Evolutionary conservation across 2,797 vertebrate species (phyloP).

Genomic region (Myotis vivesi): DNA sequence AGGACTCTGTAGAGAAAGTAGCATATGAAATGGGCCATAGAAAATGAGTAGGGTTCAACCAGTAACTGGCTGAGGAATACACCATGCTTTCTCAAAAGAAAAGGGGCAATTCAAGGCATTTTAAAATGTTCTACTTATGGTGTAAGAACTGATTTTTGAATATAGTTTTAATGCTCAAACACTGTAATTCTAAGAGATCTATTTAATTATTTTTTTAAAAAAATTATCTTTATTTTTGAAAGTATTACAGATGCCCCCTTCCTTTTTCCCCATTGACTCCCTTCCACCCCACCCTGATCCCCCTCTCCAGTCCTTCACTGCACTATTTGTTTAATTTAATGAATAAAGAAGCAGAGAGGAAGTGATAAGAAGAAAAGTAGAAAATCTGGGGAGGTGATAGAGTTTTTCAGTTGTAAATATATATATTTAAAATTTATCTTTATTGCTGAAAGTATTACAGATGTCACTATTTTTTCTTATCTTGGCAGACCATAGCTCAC

Average conservation of each 20-base stretch:
- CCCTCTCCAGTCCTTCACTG: too few species aligned
- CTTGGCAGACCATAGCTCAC: background rate
- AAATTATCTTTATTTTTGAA: too few species aligned
- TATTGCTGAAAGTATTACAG: too few species aligned
- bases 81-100: rapidly evolving
- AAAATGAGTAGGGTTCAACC: background rate
- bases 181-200: background rate
- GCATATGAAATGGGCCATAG: background rate
- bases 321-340: background rate
- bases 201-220: background rate
- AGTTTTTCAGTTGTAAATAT: background rate
- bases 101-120: background rate
- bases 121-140: background rate
- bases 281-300: too few species aligned
- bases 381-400: background rate
- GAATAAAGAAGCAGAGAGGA: background rate
- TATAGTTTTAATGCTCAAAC: background rate
- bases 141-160: background rate
- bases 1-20: background rate
- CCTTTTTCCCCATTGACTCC: too few species aligned
- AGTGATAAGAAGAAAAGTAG: background rate
- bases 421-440: too few species aligned
- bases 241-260: too few species aligned
- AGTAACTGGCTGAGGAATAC: too few species aligned
- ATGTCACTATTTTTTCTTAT: background rate